Conservation (phyloP, 2,888 invertebrate species). For the Odontothrips loti region DNA sequence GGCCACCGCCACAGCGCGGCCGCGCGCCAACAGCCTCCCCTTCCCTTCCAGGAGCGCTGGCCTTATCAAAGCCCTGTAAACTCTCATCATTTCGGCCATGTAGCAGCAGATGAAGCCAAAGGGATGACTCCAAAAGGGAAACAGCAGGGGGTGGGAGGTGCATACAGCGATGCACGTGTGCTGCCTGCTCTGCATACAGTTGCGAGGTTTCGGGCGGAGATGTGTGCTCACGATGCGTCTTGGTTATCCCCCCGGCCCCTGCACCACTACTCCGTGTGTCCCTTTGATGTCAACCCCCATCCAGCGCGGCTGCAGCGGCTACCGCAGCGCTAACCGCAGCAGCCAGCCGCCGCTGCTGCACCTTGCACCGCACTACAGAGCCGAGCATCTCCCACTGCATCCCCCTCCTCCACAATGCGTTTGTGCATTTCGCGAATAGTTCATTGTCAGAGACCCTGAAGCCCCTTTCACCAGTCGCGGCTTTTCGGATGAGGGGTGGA, state of each 20-base stretch:
- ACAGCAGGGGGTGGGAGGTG: neutral
- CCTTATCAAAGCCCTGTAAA: too few species aligned
- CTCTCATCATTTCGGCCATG: too few species aligned
- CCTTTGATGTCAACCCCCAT: slow-evolving; percentile 18
- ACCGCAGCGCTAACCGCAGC: neutral
- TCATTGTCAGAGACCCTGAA: neutral
- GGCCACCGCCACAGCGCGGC: too few species aligned
- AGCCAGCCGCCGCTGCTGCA: neutral
- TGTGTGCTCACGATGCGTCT: neutral
- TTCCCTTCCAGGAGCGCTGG: too few species aligned
- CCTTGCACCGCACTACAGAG: too few species aligned
- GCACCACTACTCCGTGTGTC: neutral
- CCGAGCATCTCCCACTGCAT: neutral
- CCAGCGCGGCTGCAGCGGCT: neutral
- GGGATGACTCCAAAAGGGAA: too few species aligned
- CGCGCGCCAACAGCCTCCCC: too few species aligned
- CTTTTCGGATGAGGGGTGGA: too few species aligned
- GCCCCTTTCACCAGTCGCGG: too few species aligned
- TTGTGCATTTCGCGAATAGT: slow-evolving; percentile 26
- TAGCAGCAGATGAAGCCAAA: too few species aligned
- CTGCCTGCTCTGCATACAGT: neutral
- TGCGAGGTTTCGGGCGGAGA: too few species aligned
- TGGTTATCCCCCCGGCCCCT: neutral
- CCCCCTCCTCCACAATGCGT: neutral
- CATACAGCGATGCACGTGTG: neutral